phyloP scores from a whole-genome alignment of 2,797 vertebrate genomes.

The Liasis olivaceus region DNA sequence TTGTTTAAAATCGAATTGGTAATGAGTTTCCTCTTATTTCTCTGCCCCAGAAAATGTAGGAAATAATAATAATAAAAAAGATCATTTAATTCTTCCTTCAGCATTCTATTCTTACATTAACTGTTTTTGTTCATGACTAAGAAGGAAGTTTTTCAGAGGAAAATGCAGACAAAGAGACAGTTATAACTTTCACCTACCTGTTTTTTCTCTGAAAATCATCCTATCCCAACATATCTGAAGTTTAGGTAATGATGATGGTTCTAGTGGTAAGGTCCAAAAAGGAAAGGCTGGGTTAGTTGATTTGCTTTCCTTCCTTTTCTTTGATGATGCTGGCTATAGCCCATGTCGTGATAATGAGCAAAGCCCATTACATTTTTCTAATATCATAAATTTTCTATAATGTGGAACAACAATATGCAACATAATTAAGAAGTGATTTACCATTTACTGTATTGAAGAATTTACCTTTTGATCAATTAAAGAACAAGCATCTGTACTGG shows the following conservation, averaged over 20 bases:
- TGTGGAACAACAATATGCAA: not conserved
- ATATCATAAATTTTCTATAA: not conserved
- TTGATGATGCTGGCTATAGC: not conserved
- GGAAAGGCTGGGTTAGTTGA: not conserved
- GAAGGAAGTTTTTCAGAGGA: not conserved
- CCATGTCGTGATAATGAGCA: not conserved
- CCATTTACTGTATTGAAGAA: not conserved
- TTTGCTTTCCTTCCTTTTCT: not conserved
- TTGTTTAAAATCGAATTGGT: not conserved
- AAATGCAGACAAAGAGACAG: not conserved
- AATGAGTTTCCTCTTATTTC: not conserved
- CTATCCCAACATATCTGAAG: not conserved
- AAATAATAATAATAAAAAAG: not conserved
- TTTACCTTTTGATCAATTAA: not conserved
- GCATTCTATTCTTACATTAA: not conserved
- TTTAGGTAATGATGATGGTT: not conserved
- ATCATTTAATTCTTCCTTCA: not conserved
- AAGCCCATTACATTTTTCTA: not conserved
- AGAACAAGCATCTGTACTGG: not conserved
- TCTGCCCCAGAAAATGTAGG: not conserved
- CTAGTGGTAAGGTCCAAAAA: not conserved
- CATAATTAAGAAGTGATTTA: not conserved
- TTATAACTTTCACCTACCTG: not conserved
- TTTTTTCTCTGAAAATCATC: not conserved
- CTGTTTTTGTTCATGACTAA: not conserved